Conservation (phyloP, 2,888 invertebrate genomes). For the Stictocephala bisonia region DNA sequence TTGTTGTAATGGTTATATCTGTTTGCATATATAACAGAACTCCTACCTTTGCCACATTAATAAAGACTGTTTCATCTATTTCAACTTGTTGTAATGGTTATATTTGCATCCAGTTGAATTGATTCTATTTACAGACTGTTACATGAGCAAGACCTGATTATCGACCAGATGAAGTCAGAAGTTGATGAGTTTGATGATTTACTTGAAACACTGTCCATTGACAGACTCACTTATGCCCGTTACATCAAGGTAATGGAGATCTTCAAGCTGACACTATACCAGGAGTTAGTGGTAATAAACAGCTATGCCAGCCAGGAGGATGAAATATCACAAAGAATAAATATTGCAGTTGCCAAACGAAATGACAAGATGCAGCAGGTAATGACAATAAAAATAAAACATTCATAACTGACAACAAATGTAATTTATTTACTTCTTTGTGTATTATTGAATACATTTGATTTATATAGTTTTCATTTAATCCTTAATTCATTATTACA, state of each 20-base stretch:
- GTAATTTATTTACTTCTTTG: too few relatives aligned
- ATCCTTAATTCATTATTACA: too few relatives aligned
- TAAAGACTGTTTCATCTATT: too few relatives aligned
- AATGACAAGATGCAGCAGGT: slow-evolving; percentile 30
- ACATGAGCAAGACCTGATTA: slow-evolving; percentile 72
- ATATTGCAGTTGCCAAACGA: slow-evolving; percentile 49
- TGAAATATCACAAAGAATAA: slow-evolving; percentile 65
- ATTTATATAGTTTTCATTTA: too few relatives aligned
- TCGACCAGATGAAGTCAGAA: slow-evolving; percentile 70
- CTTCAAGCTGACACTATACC: slow-evolving; percentile 75
- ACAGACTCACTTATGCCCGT: slow-evolving; percentile 71
- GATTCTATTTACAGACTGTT: neutral
- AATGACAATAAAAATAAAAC: too few relatives aligned
- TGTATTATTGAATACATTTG: too few relatives aligned
- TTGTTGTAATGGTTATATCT: too few relatives aligned
- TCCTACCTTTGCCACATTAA: too few relatives aligned
- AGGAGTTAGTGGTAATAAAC: slow-evolving; percentile 79
- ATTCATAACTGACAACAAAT: neutral
- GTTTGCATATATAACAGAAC: too few relatives aligned
- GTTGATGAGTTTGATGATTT: slow-evolving; percentile 76
- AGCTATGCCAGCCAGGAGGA: slow-evolving; percentile 79
- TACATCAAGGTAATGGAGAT: slow-evolving; percentile 71
- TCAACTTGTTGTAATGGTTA: too few relatives aligned
- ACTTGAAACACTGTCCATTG: slow-evolving; percentile 69
- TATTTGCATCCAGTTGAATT: too few relatives aligned